Conservation (phyloP, 2,113 vertebrate genomes). For the Sebastes schlegelii region DNA sequence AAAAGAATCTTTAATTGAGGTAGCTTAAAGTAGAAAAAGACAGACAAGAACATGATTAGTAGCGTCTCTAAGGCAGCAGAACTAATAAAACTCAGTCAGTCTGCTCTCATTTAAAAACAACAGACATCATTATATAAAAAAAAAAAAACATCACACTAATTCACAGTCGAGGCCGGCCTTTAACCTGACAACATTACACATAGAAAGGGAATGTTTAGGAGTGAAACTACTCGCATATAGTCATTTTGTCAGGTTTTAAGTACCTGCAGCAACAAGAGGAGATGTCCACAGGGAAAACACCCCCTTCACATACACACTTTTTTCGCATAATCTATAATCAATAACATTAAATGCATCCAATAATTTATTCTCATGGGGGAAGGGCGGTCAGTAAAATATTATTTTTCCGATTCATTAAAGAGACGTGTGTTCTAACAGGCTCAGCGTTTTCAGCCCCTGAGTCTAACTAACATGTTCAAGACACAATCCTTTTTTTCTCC, state of each 20-base stretch:
- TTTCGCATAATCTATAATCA: conserved; percentile 30
- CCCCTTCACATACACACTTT: neutral
- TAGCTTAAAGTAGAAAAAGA: conserved; percentile 74
- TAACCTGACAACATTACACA: neutral
- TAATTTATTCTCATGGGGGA: conserved; percentile 62
- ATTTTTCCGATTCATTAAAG: neutral
- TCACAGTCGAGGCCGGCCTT: neutral
- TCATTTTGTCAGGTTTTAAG: neutral
- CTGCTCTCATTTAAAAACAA: conserved; percentile 55
- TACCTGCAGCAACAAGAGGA: neutral
- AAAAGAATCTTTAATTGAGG: conserved; percentile 83
- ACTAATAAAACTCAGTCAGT: conserved; percentile 80
- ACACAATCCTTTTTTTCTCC: neutral
- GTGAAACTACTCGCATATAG: neutral
- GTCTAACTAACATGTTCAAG: conserved; percentile 23
- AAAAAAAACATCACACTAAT: neutral
- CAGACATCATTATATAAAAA: conserved; percentile 10
- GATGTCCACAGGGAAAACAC: neutral
- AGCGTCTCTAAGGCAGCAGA: conserved; percentile 59
- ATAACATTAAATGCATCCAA: conserved; percentile 44
- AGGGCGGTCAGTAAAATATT: conserved; percentile 9
- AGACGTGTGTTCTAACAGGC: neutral
- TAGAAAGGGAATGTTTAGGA: neutral
- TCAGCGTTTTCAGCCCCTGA: conserved; percentile 31
- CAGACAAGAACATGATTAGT: conserved; percentile 54